Base-by-base conservation (phyloP, 23 tunicate species). In the Halocynthia roretzi region DNA sequence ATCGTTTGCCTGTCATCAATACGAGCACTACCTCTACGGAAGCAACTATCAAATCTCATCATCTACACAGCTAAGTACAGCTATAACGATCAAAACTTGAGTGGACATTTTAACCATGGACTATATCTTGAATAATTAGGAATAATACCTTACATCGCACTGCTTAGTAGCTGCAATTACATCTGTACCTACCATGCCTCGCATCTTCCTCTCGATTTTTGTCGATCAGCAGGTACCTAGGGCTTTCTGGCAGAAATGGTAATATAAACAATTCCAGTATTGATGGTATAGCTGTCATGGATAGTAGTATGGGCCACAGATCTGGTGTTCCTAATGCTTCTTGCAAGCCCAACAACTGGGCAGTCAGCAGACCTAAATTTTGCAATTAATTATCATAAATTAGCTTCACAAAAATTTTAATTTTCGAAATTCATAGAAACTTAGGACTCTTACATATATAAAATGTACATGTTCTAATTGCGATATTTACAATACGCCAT, bases 221-320 rank as follows among this genome's bases (percentile, higher is more conserved):
- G 60, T 83, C 86, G 5, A 83, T 77, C 19, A 83, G 61, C 15
- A 80, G 11, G 52, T 54, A 77, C 64, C 86, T 51, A 6, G 86
- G 86, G 50, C 83, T 62, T 62, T 83, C 86, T 7, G 81, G 81
- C 21, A 54, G 52, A 5, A 77, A 77, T 11, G 81, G 81, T 9
- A 77, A 50, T 9, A 77, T 31, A 19, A 19, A 8, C 8, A 77
- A 71, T 52, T 77, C 71, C 15, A 77, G n/a, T 10, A 77, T 6
- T 8, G 81, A 63, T 7, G 71, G 71, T 12, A 77, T 54, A 62
- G 57, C 50, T 12, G 81, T 62, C 51, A 77, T 19, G 11, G 81
- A 71, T 14, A 77, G 71, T 15, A 77, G 75, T 7, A 77, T 19
- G 63, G 50, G 50, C 81, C 81, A 77, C 31, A 63, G 53, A 0